Evolutionary conservation across 2,797 vertebrate genomes (phyloP).

Genomic region (Parotocinclus haroldoi): DNA sequence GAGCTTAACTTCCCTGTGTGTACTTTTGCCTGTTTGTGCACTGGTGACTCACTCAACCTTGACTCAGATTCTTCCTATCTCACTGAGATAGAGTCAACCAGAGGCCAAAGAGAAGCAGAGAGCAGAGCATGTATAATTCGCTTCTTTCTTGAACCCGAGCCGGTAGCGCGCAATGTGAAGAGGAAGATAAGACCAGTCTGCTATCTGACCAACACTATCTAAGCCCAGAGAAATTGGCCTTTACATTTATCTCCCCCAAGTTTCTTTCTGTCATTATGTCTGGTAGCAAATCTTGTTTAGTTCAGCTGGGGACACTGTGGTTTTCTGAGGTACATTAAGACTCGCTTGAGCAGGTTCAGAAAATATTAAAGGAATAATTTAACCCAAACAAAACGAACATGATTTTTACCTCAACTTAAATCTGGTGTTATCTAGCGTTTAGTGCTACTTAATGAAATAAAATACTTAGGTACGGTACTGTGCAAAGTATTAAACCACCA

Average conservation of each 20-base stretch:
- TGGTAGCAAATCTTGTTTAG: constrained; percentile 2
- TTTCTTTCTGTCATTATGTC: constrained; percentile 25
- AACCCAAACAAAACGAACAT: too few relatives aligned
- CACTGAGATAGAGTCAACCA: constrained; percentile 52
- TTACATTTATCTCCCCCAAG: constrained; percentile 28
- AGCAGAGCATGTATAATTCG: constrained; percentile 40
- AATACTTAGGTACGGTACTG: too few relatives aligned
- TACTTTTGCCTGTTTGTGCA: constrained; percentile 42
- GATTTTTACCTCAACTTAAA: too few relatives aligned
- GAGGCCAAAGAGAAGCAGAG: constrained; percentile 43
- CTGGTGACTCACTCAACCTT: constrained; percentile 56
- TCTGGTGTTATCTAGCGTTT: too few relatives aligned
- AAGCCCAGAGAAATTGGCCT: constrained; percentile 31
- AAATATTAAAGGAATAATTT: too few relatives aligned
- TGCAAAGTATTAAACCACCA: too few relatives aligned
- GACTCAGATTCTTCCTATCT: constrained; percentile 43
- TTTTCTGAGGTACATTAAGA: not conserved
- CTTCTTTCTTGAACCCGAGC: constrained; percentile 43
- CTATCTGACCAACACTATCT: constrained; percentile 38
- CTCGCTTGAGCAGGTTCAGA: too few relatives aligned
- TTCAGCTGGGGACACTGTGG: not conserved
- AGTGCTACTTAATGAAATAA: too few relatives aligned
- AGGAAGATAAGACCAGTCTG: constrained; percentile 50
- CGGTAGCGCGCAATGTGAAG: constrained; percentile 50
- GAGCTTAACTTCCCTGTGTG: constrained; percentile 10